These are phyloP conservation scores for Eulithis prunata DNA, from an alignment of 2,888 invertebrate species.

Conservation along the genomic window DNA sequence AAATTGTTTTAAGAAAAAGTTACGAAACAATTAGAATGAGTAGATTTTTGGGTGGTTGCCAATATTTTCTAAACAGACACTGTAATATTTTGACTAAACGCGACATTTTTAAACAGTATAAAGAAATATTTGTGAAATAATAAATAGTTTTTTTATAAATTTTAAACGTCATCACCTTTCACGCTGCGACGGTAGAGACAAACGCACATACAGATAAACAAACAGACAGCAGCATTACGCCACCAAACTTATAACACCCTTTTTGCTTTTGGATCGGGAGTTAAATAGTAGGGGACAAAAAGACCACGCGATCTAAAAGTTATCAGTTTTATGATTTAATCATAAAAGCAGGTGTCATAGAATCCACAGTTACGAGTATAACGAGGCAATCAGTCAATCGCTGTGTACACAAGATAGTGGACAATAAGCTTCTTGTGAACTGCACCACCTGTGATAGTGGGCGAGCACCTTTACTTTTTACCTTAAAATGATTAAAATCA, in stretches of 20 bases:
- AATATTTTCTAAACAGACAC: not conserved
- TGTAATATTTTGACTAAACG: not conserved
- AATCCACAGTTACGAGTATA: constrained; percentile 17
- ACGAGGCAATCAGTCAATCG: constrained; percentile 15
- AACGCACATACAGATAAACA: too few species aligned
- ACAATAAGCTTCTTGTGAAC: constrained; percentile 31
- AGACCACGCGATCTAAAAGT: not conserved
- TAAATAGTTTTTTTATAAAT: too few species aligned
- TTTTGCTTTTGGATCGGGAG: too few species aligned
- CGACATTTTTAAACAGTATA: not conserved
- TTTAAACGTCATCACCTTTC: too few species aligned
- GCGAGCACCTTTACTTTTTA: constrained; percentile 22
- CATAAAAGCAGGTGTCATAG: constrained; percentile 29
- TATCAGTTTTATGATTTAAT: constrained; percentile 22
- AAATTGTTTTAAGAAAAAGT: too few species aligned
- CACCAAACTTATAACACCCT: too few species aligned
- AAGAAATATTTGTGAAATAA: not conserved
- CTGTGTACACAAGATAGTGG: constrained; percentile 20
- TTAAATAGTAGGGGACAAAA: too few species aligned
- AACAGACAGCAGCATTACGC: too few species aligned
- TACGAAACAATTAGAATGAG: not conserved
- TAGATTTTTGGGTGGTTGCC: not conserved
- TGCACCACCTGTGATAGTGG: constrained; percentile 20
- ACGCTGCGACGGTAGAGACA: too few species aligned
- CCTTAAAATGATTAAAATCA: not conserved